Conservation (phyloP, 2,797 vertebrate species). For the Coregonus sp. region DNA sequence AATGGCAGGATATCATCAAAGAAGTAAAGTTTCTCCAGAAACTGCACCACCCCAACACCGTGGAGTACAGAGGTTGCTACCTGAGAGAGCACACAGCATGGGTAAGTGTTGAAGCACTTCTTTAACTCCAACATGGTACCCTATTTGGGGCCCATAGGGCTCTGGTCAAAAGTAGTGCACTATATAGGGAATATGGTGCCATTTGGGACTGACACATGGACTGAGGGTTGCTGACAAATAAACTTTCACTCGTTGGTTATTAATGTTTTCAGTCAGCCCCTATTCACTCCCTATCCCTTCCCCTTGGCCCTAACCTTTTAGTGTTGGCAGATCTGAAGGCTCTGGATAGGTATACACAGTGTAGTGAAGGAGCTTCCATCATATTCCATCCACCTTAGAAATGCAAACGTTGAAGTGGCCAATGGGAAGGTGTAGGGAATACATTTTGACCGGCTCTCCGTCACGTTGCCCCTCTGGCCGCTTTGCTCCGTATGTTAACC, state of each 20-base stretch:
- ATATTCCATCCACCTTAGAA: neutral
- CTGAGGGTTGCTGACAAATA: too few relatives aligned
- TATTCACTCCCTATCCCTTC: neutral
- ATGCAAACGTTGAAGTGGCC: neutral
- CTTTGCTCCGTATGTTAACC: neutral
- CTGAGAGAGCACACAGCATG: conserved; percentile 93
- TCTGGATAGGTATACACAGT: neutral
- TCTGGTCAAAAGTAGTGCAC: too few relatives aligned
- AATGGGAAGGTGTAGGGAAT: too few relatives aligned
- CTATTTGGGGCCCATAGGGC: neutral
- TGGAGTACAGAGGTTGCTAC: conserved; percentile 93
- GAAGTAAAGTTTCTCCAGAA: conserved; percentile 94
- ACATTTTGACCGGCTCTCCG: too few relatives aligned
- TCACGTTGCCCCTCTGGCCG: too few relatives aligned
- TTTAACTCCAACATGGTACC: neutral
- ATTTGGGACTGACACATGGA: neutral
- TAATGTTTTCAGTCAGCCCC: neutral
- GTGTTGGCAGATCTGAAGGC: neutral
- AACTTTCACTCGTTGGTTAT: too few relatives aligned
- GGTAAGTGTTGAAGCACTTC: conserved; percentile 72
- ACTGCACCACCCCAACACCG: conserved; percentile 91
- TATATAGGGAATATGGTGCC: neutral
- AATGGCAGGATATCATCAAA: conserved; percentile 96
- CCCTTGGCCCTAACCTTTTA: neutral
- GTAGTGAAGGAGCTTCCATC: neutral